These are phyloP conservation scores for Liopterus haemorrhoidalis DNA, from an alignment of 2,888 invertebrate species.

Conservation along the genomic window DNA sequence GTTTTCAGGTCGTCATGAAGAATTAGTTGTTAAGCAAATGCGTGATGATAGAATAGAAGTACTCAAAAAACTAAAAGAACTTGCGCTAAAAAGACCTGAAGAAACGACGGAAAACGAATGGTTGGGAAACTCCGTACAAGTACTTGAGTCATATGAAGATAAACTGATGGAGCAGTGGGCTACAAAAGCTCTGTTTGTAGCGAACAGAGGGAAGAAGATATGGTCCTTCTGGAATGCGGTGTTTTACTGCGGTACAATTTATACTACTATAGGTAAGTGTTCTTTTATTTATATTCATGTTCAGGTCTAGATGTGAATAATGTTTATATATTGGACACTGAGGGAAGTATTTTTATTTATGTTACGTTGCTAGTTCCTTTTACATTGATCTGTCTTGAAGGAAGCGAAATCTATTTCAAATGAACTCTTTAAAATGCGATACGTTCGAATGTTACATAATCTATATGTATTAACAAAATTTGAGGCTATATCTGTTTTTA, in stretches of 20 bases:
- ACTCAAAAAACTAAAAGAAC: slow-evolving; percentile 35
- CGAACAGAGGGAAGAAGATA: slow-evolving; percentile 47
- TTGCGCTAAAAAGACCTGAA: slow-evolving; percentile 36
- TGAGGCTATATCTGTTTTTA: too few relatives aligned
- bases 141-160: slow-evolving; percentile 52
- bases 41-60: slow-evolving; percentile 35
- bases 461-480: too few relatives aligned
- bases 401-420: too few relatives aligned
- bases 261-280: slow-evolving; percentile 83
- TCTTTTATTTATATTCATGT: too few relatives aligned
- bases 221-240: slow-evolving; percentile 85
- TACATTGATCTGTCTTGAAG: too few relatives aligned
- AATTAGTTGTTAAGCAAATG: slow-evolving; percentile 36
- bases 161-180: slow-evolving; percentile 45
- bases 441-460: too few relatives aligned
- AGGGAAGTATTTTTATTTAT: too few relatives aligned
- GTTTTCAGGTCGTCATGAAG: slow-evolving; percentile 35
- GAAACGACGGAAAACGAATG: slow-evolving; percentile 44
- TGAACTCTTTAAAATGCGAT: too few relatives aligned
- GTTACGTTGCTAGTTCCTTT: too few relatives aligned
- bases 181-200: slow-evolving; percentile 33
- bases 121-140: slow-evolving; percentile 47
- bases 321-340: too few relatives aligned
- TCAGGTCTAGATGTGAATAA: too few relatives aligned
- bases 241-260: slow-evolving; percentile 82